Evolutionary conservation across 2,797 vertebrate genomes (phyloP), one percentile per base, ranked within the genome.

Genomic region (Loris lydekkerianus): DNA sequence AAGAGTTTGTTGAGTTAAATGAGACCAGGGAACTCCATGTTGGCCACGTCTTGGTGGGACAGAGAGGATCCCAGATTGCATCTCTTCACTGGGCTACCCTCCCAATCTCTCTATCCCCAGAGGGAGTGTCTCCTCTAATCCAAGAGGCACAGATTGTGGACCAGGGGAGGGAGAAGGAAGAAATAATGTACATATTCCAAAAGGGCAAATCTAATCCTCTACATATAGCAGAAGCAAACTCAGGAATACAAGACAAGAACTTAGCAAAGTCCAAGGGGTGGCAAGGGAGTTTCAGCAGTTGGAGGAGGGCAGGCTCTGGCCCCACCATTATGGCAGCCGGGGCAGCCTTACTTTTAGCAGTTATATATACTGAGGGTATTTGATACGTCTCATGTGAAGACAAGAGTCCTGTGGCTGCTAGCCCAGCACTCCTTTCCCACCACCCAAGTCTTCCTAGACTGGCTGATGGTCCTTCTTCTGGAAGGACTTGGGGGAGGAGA

Each of bases 401-500:
- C 60, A 29, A 29, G 72, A 25, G 6, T 37, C 49, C 21, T 49
- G 14, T 60, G 40, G 20, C 53, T 94, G 7, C 49, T 67, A 53
- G 49, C 49, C 3, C 46, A 49, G 46, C 46, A 49, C 13, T 43
- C 34, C 8, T 58, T 49, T 61, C 75, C 93, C 29, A 86, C 85
- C n/a, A 70, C 37, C 29, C 23, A 61, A 46, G 34, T 40, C 58
- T 93, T 56, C 83, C 77, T 37, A 40, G 37, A 60, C 25, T 40
- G n/a, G 40, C 31, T 15, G 5, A 25, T 34, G 21, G 18, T 13
- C 7, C 7, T 60, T 25, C 25, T 20, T 31, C 63, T 21, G 37
- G 86, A 40, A 95, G 67, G 21, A 81, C 58, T 34, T 49, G 63
- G 67, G 67, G 81, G 67, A 56, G 58, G 77, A 76, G 40, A 29